phyloP scores from a whole-genome alignment of 2,888 invertebrate species.

The Cantharis rufa region DNA sequence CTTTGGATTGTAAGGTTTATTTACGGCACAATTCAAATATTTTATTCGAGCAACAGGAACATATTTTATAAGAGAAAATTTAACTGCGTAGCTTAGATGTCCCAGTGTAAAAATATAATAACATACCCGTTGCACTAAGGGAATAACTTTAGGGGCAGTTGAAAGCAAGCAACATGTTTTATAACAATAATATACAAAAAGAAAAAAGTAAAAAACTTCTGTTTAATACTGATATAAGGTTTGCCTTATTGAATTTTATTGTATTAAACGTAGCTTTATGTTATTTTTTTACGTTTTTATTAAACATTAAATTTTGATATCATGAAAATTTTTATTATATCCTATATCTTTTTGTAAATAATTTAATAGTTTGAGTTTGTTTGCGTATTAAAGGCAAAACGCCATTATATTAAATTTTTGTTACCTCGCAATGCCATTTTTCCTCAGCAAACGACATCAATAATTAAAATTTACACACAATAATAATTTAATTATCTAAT shows the following conservation, averaged over 20 bases:
- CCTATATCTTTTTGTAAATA: not conserved
- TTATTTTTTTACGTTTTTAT: not conserved
- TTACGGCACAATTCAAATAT: slow-evolving; percentile 8
- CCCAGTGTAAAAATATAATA: slow-evolving; percentile 17
- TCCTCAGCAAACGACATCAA: not conserved
- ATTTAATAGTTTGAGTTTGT: not conserved
- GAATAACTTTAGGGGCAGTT: slow-evolving; percentile 18
- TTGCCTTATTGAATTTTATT: not conserved
- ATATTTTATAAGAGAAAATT: slow-evolving; percentile 19
- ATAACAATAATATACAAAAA: slow-evolving; percentile 19
- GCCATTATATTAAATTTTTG: too few species aligned
- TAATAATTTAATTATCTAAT: not conserved
- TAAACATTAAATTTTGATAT: not conserved
- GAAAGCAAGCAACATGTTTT: slow-evolving; percentile 21
- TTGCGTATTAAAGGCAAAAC: not conserved
- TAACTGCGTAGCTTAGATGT: slow-evolving; percentile 17
- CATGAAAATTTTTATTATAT: not conserved
- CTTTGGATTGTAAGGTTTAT: not conserved
- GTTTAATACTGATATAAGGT: slow-evolving; percentile 2
- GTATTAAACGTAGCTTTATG: not conserved
- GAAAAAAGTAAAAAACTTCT: slow-evolving; percentile 2
- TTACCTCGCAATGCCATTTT: too few species aligned
- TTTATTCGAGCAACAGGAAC: slow-evolving; percentile 18
- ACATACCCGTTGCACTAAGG: slow-evolving; percentile 7
- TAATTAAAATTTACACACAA: not conserved